Base-by-base conservation (phyloP, 2,113 vertebrate genomes). In the Cettia cetti region DNA sequence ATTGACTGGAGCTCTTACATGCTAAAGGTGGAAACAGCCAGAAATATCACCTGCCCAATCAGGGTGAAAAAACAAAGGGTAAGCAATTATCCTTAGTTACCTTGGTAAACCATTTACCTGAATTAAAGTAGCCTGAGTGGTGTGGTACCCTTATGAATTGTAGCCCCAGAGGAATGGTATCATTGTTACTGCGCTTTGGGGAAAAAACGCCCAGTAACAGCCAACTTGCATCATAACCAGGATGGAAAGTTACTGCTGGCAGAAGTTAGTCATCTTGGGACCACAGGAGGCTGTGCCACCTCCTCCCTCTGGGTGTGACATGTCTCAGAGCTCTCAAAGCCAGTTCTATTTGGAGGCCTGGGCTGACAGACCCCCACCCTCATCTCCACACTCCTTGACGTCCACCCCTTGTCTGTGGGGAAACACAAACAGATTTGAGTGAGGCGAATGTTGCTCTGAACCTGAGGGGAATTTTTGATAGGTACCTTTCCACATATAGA, bases 291-390 rank as follows among this genome's bases (percentile, higher is more conserved):
- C 27, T 45, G 26, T 63, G 57, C 56, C 47, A 53, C 21, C 39
- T 13, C 18, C 14, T n/a, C 6, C 15, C 23, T 77, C 27, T 27
- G 54, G n/a, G 23, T 28, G 19, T 28, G 39, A 45, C 28, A 28
- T 12, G 10, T 24, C 39, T 39, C 39, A 45, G 18, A 68, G 33
- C 18, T 53, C 19, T 16, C 22, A 20, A 53, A 39, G 15, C 45
- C 10, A 12, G 20, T 10, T 24, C 6, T 27, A 15, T 28, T 56
- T 30, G 4, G 39, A 71, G 6, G 30, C 11, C 30, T 31, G 21
- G 56, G 14, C 6, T 63, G 56, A 35, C 10, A 15, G 4, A n/a
- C 42, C 9, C 10, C 13, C 0, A 0, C 24, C 24, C 24, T 20
- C 26, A 26, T 35, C 42, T 35, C 17, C 40, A 64, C 50, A 15